Percentiles rank a stretch among this genome's conserved stretches.
phyloP scores from a whole-genome alignment of 2,113 vertebrate species.

The Grallaria varia region DNA sequence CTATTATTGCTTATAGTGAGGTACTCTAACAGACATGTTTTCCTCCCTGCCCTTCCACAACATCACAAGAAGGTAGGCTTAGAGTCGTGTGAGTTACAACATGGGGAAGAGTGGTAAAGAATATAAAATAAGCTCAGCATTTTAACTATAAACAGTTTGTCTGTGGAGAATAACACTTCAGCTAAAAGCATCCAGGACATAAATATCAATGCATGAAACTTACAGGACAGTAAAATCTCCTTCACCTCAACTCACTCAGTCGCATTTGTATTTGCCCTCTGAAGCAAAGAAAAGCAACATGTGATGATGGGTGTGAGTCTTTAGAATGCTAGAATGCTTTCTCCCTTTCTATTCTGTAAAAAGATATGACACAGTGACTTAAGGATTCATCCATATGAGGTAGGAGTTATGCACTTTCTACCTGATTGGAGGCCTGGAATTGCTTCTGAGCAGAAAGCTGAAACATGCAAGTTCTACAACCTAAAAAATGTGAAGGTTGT shows the following conservation, averaged over 20 bases:
- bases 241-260: neutral
- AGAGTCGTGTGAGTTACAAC: neutral
- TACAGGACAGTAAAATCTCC: neutral
- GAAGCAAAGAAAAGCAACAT: neutral
- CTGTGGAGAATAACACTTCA: neutral
- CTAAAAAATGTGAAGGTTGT: neutral
- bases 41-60: neutral
- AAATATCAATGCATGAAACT: neutral
- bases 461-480: neutral
- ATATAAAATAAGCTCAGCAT: neutral
- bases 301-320: neutral
- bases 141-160: neutral
- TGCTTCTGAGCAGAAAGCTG: neutral
- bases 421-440: neutral
- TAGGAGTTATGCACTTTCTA: neutral
- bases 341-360: neutral
- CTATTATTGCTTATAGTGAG: neutral
- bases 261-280: neutral
- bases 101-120: neutral
- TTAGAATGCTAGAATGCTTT: neutral
- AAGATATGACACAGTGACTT: neutral
- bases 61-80: neutral
- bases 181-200: neutral
- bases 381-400: neutral
- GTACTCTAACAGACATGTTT: neutral